Evolutionary conservation across 2,113 vertebrate genomes (phyloP).

Genomic region (Meriones unguiculatus): DNA sequence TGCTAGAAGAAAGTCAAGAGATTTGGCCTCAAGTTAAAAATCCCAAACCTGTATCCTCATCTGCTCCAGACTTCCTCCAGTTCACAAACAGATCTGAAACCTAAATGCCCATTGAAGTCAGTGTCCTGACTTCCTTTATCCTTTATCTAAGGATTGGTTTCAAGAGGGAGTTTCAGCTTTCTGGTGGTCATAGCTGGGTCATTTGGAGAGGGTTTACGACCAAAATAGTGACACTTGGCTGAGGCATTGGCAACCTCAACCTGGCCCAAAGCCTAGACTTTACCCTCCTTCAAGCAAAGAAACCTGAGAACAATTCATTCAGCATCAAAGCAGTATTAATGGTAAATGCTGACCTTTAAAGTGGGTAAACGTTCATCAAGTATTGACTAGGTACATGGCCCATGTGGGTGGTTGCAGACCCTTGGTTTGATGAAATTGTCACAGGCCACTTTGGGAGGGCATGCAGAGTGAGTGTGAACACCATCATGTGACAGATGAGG

Average conservation of each 20-base stretch:
- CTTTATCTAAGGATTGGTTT: not conserved
- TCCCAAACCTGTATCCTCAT: not conserved
- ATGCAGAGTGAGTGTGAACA: not conserved
- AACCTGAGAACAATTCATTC: not conserved
- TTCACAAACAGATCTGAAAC: not conserved
- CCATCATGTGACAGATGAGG: not conserved
- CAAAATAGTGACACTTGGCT: not conserved
- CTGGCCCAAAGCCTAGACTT: not conserved
- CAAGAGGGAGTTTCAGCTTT: not conserved
- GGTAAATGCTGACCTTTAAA: not conserved
- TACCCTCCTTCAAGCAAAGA: not conserved
- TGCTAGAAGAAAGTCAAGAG: slow-evolving; percentile 31
- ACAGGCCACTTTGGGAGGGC: not conserved
- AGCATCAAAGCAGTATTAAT: not conserved
- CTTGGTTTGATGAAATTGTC: not conserved
- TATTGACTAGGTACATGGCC: not conserved
- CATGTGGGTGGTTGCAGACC: not conserved
- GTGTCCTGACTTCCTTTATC: not conserved
- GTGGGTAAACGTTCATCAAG: not conserved
- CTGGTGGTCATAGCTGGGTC: not conserved
- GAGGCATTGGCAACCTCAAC: not conserved
- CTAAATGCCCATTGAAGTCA: not conserved
- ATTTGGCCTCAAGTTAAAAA: slow-evolving; percentile 38
- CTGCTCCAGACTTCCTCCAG: not conserved
- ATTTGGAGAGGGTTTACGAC: not conserved